Percentiles rank a stretch among this genome's conserved stretches.
Conservation (phyloP, 2,888 invertebrate species). For the Drosophila phalerata region DNA sequence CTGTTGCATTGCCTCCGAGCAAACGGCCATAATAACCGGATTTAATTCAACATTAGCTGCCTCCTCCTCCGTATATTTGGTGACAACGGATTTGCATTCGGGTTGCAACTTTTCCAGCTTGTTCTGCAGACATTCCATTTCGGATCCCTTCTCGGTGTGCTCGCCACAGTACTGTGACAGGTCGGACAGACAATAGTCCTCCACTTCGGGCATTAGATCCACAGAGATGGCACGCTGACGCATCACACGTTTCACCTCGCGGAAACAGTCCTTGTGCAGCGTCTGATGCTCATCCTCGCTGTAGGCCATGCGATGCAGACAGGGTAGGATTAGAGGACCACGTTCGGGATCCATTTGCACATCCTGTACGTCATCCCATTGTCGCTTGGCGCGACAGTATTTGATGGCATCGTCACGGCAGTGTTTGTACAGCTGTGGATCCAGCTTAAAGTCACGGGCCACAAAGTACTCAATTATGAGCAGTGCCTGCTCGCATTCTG, state of each 20-base stretch:
- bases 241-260: conserved; percentile 96
- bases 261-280: conserved; percentile 87
- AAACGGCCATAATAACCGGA: conserved; percentile 93
- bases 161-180: conserved; percentile 93
- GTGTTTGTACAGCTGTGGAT: conserved; percentile 93
- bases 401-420: conserved; percentile 95
- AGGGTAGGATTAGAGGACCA: conserved; percentile 94
- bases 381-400: conserved; percentile 91
- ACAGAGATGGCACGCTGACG: conserved; percentile 96
- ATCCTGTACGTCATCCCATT: conserved; percentile 90
- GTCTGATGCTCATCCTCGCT: conserved; percentile 85
- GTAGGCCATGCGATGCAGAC: conserved; percentile 92
- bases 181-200: conserved; percentile 95
- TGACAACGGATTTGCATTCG: conserved; percentile 91
- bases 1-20: conserved; percentile 91
- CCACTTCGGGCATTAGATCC: conserved; percentile 97
- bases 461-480: conserved; percentile 99
- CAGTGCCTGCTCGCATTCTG: conserved; percentile 95
- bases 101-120: conserved; percentile 90
- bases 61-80: conserved; percentile 95
- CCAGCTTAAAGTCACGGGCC: conserved; percentile 96
- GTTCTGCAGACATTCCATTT: conserved; percentile 96
- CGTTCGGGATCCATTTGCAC: conserved; percentile 90
- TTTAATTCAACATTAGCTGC: conserved; percentile 96
- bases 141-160: conserved; percentile 94